Percentiles rank a stretch among this genome's conserved stretches.
Evolutionary conservation across 2,113 vertebrate species (phyloP).

Genomic region (Platysternon megacephalum): DNA sequence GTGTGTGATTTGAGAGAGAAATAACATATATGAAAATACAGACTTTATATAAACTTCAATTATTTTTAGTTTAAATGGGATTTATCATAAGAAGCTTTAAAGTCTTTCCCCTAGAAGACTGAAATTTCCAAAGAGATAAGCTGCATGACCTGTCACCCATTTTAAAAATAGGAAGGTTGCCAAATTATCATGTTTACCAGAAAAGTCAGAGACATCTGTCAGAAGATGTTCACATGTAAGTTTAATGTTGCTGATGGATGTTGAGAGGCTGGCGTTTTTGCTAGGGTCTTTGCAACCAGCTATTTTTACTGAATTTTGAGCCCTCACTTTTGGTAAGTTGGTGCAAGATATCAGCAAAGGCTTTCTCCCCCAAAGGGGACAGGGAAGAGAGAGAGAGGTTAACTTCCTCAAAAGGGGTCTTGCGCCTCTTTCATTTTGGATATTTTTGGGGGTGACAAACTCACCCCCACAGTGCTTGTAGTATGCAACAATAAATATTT

Average conservation of each 20-base stretch:
- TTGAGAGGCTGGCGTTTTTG: background rate
- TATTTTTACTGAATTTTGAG: background rate
- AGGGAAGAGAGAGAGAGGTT: background rate
- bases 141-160: background rate
- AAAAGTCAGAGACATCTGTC: background rate
- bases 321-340: background rate
- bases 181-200: background rate
- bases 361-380: background rate
- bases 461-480: background rate
- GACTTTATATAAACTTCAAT: background rate
- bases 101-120: background rate
- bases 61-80: background rate
- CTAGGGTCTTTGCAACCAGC: background rate
- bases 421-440: background rate
- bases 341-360: background rate
- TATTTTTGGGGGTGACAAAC: background rate
- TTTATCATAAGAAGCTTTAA: background rate
- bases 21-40: background rate
- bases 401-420: background rate
- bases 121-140: background rate
- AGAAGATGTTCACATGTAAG: background rate
- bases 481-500: background rate
- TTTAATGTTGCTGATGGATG: background rate
- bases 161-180: background rate
- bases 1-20: background rate